These are phyloP conservation scores for Apodemus sylvaticus DNA, from an alignment of 2,113 vertebrate species.

Conservation along the genomic window DNA sequence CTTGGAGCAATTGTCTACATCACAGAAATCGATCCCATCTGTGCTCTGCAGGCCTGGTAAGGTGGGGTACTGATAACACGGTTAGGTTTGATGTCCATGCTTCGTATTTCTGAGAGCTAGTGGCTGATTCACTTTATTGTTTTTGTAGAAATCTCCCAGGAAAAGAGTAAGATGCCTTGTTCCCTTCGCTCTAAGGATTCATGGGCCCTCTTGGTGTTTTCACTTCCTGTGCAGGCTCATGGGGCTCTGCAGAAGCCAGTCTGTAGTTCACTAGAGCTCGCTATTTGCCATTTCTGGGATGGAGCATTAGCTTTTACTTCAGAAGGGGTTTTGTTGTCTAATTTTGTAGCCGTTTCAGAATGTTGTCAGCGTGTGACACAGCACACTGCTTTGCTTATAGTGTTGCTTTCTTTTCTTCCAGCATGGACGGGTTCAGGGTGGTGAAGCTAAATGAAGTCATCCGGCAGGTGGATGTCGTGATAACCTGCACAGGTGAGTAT, in stretches of 20 bases:
- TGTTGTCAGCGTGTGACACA: too few relatives aligned
- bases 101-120: not conserved
- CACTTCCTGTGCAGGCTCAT: not conserved
- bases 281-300: not conserved
- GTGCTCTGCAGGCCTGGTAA: conserved; percentile 98
- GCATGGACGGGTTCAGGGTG: conserved; percentile 99
- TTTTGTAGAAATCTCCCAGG: not conserved
- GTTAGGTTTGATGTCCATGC: not conserved
- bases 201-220: not conserved
- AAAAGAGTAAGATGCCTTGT: not conserved
- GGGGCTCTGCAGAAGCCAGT: not conserved
- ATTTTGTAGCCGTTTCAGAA: not conserved
- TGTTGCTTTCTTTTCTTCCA: conserved; percentile 80
- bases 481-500: conserved; percentile 96
- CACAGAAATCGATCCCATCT: conserved; percentile 99
- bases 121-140: not conserved
- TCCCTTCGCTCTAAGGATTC: not conserved
- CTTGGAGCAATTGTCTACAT: conserved; percentile 97
- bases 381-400: not conserved
- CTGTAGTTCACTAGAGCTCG: not conserved
- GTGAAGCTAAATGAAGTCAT: conserved; percentile 98
- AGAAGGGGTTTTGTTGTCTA: not conserved
- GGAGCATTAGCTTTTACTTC: not conserved
- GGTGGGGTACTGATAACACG: not conserved
- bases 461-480: conserved; percentile 97